Evolutionary conservation across 2,797 vertebrate species (phyloP), one percentile per base, ranked within the genome.

Genomic region (Hylomyscus alleni): DNA sequence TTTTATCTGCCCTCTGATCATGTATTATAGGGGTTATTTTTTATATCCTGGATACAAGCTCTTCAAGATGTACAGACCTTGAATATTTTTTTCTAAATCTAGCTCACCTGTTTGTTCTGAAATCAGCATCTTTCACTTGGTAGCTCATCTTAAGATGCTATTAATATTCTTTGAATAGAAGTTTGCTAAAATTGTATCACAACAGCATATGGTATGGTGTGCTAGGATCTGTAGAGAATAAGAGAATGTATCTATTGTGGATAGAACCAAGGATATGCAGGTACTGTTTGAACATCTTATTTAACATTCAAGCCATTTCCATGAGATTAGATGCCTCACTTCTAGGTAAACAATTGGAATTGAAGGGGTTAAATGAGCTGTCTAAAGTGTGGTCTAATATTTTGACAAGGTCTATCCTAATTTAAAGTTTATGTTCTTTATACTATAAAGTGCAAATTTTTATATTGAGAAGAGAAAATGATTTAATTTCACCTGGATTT

Each of bases 401-500:
- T 95, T 73, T 94, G 54, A 26, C 31, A 85, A 80, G 73, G 69
- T 94, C 73, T 83, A 76, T 47, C 24, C 80, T 86, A 91, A 95
- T 78, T 93, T 65, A 91, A 80, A 77, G 60, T 89, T 60, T 75
- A 52, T 69, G 40, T 83, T 83, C 72, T 89, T 92, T 54, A 62
- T 56, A 52, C 8, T 44, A 72, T 56, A 81, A 93, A 86, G n/a
- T 76, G 94, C 10, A 81, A 12, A n/a, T 20, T 22, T 65, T 89
- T 82, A 94, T 83, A 60, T 26, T 76, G 91, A 95, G 75, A 92
- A 95, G 78, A 34, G 37, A 65, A 95, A 95, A 91, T 67, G 15
- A 94, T 95, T 89, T 92, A 72, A 92, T 97, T 93, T 94, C n/a
- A 82, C 34, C 80, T 7, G 91, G 40, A 84, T 65, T 91, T 91